Percentiles rank a stretch among this genome's conserved stretches.
Evolutionary conservation across 1,140 invertebrate genomes (phyloP).

Genomic region (Drosophila sp.): DNA sequence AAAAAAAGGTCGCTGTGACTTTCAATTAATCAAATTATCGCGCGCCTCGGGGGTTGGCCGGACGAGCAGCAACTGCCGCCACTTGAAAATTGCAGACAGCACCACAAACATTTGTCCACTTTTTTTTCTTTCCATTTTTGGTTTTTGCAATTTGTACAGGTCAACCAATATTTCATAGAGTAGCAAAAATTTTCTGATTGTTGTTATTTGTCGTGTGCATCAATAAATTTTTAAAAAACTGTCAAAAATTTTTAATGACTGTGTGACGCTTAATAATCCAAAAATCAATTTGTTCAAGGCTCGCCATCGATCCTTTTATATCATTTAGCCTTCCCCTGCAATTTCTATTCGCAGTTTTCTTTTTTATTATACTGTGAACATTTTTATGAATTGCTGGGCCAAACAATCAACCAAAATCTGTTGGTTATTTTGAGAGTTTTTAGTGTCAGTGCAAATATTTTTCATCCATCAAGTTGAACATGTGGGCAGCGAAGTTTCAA

Average conservation of each 20-base stretch:
- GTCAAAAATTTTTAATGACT: slow-evolving; percentile 80
- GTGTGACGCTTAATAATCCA: slow-evolving; percentile 72
- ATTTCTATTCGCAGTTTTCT: slow-evolving; percentile 37
- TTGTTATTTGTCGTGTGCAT: slow-evolving; percentile 71
- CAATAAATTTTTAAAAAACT: slow-evolving; percentile 79
- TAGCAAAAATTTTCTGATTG: slow-evolving; percentile 36
- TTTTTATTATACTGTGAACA: slow-evolving; percentile 53
- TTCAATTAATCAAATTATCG: slow-evolving; percentile 81
- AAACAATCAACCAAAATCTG: slow-evolving; percentile 32
- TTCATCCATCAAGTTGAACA: slow-evolving; percentile 33
- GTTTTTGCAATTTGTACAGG: slow-evolving; percentile 70
- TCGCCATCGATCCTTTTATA: slow-evolving; percentile 30
- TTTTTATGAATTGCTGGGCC: slow-evolving; percentile 64
- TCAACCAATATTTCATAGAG: slow-evolving; percentile 40
- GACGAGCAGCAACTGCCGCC: slow-evolving; percentile 8
- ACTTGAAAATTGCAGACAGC: slow-evolving; percentile 61
- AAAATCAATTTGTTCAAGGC: slow-evolving; percentile 71
- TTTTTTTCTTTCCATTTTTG: slow-evolving; percentile 28
- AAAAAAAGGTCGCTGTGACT: slow-evolving; percentile 72
- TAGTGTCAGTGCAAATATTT: slow-evolving; percentile 43
- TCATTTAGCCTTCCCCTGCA: background rate
- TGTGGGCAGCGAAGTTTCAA: slow-evolving; percentile 28
- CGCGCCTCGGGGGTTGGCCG: slow-evolving; percentile 47
- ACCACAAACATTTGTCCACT: slow-evolving; percentile 77
- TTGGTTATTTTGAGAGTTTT: slow-evolving; percentile 53